Evolutionary conservation across 2,888 invertebrate species (phyloP), one percentile per base, ranked within the genome.

Genomic region (Acheta domesticus): DNA sequence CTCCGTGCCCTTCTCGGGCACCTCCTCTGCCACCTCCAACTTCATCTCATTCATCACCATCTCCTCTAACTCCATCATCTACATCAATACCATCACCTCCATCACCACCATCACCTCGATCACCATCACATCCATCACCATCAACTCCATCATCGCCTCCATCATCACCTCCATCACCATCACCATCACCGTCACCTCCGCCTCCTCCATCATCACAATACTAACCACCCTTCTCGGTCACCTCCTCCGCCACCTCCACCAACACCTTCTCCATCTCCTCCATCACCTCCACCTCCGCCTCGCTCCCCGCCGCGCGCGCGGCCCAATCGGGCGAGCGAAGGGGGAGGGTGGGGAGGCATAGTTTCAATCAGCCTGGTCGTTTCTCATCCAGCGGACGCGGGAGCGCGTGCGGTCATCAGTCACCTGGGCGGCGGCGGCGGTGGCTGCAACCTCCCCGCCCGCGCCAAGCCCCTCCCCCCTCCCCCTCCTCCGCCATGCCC

Each of bases 321-420:
- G 36, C 36, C 36, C 36, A 36, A 36, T 36, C 36, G 36, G 36
- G 36, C 36, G 36, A 36, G 36, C 36, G 36, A 8, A 5, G 36
- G 5, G 36, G 36, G 5, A 8, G 62, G 0, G n/a, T 2, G 62
- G 62, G 14, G 62, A 62, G 62, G 62, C 62, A 62, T 62, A 62
- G 62, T 62, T 62, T 62, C 62, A 62, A 62, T 62, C 62, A 62
- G 62, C n/a, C 16, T 12, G 62, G 16, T 62, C 62, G 62, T 62
- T 62, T 62, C 62, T 62, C 62, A 62, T 62, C n/a, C 62, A 62
- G n/a, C 62, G 62, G n/a, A 76, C 76, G 23, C 16, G 4, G 19
- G 16, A 14, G 14, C 75, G 23, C 75, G n/a, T 75, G 23, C 23
- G n/a, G 75, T 76, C 76, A 76, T 76, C 48, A 20, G 49, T 49